Evolutionary conservation across 2,797 vertebrate species (phyloP).

Genomic region (Silurus aristotelis): DNA sequence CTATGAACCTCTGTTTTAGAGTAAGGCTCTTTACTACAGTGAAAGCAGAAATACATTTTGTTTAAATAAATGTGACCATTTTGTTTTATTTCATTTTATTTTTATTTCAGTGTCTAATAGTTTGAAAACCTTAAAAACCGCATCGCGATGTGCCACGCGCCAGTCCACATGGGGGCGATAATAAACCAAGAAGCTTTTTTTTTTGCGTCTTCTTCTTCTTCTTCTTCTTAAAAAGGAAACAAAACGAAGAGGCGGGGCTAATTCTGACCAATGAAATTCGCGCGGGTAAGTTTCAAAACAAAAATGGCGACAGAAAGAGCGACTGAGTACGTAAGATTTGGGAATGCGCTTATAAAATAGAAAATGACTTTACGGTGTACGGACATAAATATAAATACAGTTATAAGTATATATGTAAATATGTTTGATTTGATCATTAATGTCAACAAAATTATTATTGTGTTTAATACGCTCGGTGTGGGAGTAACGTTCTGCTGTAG

Average conservation of each 20-base stretch:
- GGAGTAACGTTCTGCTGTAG: neutral
- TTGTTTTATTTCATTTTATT: no score
- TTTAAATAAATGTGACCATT: no score
- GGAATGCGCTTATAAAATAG: neutral
- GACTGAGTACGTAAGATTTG: slow-evolving; percentile 42
- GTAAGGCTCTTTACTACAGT: neutral
- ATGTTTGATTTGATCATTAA: neutral
- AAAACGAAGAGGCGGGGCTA: neutral
- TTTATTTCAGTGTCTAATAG: no score
- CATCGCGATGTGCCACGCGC: neutral
- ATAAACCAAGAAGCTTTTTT: neutral
- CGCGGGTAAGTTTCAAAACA: slow-evolving; percentile 58
- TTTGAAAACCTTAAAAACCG: neutral
- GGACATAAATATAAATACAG: neutral
- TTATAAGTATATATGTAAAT: neutral
- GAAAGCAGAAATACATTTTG: neutral
- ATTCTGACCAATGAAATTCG: slow-evolving; percentile 32
- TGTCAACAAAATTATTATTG: neutral
- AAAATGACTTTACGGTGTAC: neutral
- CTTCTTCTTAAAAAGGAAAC: neutral
- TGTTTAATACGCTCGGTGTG: neutral
- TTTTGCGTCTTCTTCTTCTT: neutral
- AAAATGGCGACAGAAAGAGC: slow-evolving; percentile 55
- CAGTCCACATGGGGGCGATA: slow-evolving; percentile 8
- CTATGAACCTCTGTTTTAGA: neutral